Conservation (phyloP, 2,113 vertebrate genomes). For the Calidris pugnax region DNA sequence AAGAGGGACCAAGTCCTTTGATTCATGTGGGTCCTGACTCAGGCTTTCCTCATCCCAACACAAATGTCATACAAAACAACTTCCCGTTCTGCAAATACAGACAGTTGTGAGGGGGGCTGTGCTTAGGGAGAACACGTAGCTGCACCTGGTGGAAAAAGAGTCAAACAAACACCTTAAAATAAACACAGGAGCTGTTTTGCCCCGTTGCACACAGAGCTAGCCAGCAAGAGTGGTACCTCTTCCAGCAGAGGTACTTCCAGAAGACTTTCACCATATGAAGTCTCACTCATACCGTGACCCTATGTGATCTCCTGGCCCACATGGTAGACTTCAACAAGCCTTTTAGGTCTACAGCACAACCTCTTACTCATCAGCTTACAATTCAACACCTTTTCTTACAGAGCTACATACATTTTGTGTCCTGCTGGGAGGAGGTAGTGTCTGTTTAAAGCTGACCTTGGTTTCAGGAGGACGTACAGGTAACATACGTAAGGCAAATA, state of each 20-base stretch:
- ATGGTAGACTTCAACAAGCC: background rate
- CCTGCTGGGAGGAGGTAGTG: background rate
- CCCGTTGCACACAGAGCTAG: background rate
- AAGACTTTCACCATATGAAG: background rate
- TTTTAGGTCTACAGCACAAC: background rate
- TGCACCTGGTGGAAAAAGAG: background rate
- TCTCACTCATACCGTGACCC: background rate
- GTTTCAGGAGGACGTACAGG: background rate
- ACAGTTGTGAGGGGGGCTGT: background rate
- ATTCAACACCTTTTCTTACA: background rate
- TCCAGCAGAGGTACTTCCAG: background rate
- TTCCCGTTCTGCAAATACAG: background rate
- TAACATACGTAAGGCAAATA: background rate
- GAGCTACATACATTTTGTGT: background rate
- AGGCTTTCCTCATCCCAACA: background rate
- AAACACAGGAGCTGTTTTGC: background rate
- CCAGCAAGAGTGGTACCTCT: accelerated
- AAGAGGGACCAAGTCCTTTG: background rate
- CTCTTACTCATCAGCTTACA: background rate
- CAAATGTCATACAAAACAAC: background rate
- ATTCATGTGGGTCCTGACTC: background rate
- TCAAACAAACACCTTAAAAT: background rate
- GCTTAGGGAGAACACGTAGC: background rate
- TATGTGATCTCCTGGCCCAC: background rate
- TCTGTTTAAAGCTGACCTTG: background rate